Percentiles rank a stretch among this genome's conserved stretches.
phyloP scores from a whole-genome alignment of 2,113 vertebrate species.

The Spea bombifrons region DNA sequence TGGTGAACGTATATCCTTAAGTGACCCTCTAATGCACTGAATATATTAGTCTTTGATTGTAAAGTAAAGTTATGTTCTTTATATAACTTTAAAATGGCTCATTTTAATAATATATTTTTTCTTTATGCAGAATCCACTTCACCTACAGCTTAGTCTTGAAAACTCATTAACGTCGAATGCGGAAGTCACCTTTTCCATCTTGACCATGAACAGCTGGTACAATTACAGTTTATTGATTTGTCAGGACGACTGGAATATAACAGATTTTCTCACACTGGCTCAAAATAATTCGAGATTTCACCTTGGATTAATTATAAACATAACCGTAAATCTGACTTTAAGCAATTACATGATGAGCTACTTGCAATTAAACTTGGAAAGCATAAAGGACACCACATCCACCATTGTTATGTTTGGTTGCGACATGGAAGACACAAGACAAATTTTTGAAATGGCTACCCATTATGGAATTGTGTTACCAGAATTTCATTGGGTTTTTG shows the following conservation, averaged over 20 bases:
- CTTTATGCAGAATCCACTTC: constrained; percentile 84
- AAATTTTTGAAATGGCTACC: constrained; percentile 75
- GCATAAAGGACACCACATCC: constrained; percentile 72
- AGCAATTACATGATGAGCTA: constrained; percentile 72
- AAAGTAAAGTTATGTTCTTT: no score
- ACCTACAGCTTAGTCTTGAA: constrained; percentile 91
- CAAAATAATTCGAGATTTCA: constrained; percentile 88
- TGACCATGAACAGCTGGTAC: constrained; percentile 94
- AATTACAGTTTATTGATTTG: constrained; percentile 91
- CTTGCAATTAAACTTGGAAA: constrained; percentile 76
- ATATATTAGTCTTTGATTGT: no score
- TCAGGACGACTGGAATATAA: constrained; percentile 88
- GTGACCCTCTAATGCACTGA: no score
- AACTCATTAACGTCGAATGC: constrained; percentile 76
- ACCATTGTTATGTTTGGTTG: constrained; percentile 92
- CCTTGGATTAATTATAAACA: constrained; percentile 82
- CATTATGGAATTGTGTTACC: constrained; percentile 70
- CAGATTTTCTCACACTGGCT: constrained; percentile 81
- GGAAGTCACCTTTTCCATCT: constrained; percentile 83
- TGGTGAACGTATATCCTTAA: no score
- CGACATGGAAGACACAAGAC: constrained; percentile 78
- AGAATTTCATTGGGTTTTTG: constrained; percentile 89
- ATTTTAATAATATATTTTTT: constrained; percentile 29
- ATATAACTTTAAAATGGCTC: no score
- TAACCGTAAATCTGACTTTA: constrained; percentile 74